Conservation (phyloP, 2,888 invertebrate species). For the Phania funesta region DNA sequence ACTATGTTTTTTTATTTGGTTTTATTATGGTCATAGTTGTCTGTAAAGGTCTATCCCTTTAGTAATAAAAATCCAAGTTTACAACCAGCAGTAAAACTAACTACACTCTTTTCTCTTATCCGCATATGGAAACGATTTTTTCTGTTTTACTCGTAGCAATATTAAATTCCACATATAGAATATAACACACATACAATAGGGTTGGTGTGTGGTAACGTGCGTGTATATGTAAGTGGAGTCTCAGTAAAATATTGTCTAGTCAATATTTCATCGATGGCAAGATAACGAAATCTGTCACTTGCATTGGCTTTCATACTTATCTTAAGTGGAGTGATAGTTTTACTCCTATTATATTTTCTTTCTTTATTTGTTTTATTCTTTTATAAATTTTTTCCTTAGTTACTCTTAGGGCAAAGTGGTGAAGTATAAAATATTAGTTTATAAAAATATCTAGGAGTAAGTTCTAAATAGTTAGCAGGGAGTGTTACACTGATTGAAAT, state of each 20-base stretch:
- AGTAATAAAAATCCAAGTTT: constrained; percentile 31
- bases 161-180: neutral
- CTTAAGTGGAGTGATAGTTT: constrained; percentile 51
- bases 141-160: neutral
- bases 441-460: no score
- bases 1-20: neutral
- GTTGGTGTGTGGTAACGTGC: neutral
- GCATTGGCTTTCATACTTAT: constrained; percentile 64
- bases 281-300: constrained; percentile 68
- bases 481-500: no score
- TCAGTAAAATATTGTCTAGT: constrained; percentile 27
- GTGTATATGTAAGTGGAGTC: neutral
- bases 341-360: constrained; percentile 30
- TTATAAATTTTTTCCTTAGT: neutral
- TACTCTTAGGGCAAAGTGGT: constrained; percentile 2
- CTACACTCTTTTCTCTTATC: constrained; percentile 32
- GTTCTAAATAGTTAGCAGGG: no score
- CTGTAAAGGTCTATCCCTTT: constrained; percentile 48
- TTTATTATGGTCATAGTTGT: constrained; percentile 55
- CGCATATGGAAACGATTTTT: constrained; percentile 33
- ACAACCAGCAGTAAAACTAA: constrained; percentile 2
- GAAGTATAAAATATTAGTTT: constrained; percentile 15
- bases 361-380: neutral
- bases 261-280: constrained; percentile 58
- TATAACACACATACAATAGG: neutral